Base-by-base conservation (phyloP, 1,140 invertebrate species). In the Papilio machaon region DNA sequence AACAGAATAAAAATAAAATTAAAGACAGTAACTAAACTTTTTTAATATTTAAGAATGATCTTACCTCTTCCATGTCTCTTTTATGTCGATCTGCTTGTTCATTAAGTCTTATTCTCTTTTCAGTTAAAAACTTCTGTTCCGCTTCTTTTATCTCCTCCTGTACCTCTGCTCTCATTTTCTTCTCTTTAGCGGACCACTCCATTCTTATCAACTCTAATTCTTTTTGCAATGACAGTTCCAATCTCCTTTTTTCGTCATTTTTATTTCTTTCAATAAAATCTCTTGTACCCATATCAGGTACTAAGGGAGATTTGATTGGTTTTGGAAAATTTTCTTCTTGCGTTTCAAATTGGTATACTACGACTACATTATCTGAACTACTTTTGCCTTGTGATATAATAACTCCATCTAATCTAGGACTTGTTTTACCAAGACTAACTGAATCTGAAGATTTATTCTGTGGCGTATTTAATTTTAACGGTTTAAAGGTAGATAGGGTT, bases 141-240 rank as follows among this genome's bases (percentile, higher is more conserved):
- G 95, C 89, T 49, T 95, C 95, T 7, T 93, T 95, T n/a, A 96
- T 86, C 58, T 95, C 93, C 0, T 94, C 88, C 43, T 95, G 93
- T 83, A 96, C 92, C 78, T 96, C 95, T 4, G 92, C 90, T 73
- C 92, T 88, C 84, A 95, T 87, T 74, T 88, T 94, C 82, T 93
- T 94, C 23, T 95, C 84, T 84, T 91, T 90, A 75, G 91, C 80
- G 76, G 95, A 83, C 91, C 95, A 87, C 58, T 95, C 95, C 49
- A 91, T 84, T 81, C 90, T 91, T 58, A 94, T 93, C 78, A 84
- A 82, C 81, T 94, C 93, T 74, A 94, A 89, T 77, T 94, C 92
- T 79, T 93, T 93, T 79, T 93, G 91, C 80, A 94, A 80, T 8
- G 89, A 86, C 58, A 94, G 82, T 81, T 94, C 93, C 67, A 94